phyloP scores from a whole-genome alignment of 2,888 invertebrate species.

The Pseudococcus longispinus region DNA sequence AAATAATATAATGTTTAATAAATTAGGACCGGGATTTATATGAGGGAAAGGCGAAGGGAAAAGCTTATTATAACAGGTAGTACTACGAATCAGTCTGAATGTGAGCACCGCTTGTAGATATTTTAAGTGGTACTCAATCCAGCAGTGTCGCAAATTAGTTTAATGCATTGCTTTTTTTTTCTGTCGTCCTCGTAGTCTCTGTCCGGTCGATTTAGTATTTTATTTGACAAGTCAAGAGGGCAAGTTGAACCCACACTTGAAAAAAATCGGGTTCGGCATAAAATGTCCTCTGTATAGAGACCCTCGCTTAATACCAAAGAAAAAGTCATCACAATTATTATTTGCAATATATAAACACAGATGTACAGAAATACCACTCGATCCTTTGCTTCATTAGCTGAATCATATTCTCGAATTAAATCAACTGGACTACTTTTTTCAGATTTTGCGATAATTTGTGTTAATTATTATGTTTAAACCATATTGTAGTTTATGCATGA shows the following conservation, averaged over 20 bases:
- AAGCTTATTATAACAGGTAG: slow-evolving; percentile 33
- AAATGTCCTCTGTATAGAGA: no score
- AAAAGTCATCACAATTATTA: no score
- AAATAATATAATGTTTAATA: slow-evolving; percentile 46
- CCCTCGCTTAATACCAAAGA: no score
- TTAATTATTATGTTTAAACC: not conserved
- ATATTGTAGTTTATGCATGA: slow-evolving; percentile 19
- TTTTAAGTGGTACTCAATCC: slow-evolving; percentile 15
- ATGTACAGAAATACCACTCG: no score
- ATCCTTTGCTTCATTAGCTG: no score
- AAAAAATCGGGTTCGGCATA: no score
- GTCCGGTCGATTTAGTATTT: not conserved
- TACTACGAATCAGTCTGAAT: slow-evolving; percentile 23
- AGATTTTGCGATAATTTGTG: not conserved
- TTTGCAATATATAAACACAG: no score
- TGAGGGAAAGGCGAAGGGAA: slow-evolving; percentile 22
- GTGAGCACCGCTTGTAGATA: slow-evolving; percentile 51
- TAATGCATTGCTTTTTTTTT: slow-evolving; percentile 1
- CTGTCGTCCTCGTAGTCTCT: not conserved
- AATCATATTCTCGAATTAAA: not conserved
- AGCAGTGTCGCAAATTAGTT: not conserved
- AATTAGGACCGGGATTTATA: slow-evolving; percentile 45
- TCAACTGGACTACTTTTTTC: not conserved
- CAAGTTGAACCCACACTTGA: not conserved
- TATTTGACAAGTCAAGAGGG: not conserved